phyloP scores from a whole-genome alignment of 2,888 invertebrate species.

The Dryococelus australis region DNA sequence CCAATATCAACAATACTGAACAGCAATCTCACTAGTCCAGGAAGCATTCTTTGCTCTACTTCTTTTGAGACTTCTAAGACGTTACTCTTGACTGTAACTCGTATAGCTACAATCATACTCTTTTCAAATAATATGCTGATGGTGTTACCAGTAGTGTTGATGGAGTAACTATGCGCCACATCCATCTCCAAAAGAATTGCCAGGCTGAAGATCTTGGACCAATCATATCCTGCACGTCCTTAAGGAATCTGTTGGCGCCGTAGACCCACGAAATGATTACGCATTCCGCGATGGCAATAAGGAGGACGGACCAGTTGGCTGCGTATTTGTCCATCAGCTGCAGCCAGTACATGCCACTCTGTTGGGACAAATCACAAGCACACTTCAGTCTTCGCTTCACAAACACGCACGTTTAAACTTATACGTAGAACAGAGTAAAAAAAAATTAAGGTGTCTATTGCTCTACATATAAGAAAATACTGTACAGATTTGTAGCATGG shows the following conservation, averaged over 20 bases:
- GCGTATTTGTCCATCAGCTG: slow-evolving; percentile 82
- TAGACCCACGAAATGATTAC: slow-evolving; percentile 62
- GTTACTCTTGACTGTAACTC: too few species aligned
- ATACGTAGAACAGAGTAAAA: too few species aligned
- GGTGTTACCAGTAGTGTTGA: slow-evolving; percentile 71
- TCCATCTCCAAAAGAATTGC: slow-evolving; percentile 75
- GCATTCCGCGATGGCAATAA: slow-evolving; percentile 73
- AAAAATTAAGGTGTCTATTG: too few species aligned
- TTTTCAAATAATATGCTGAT: too few species aligned
- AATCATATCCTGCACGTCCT: slow-evolving; percentile 59
- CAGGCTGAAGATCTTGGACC: slow-evolving; percentile 67
- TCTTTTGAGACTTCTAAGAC: too few species aligned
- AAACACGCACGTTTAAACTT: too few species aligned
- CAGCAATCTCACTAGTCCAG: too few species aligned
- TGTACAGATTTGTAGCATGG: too few species aligned
- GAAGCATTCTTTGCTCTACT: too few species aligned
- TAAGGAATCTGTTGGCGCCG: slow-evolving; percentile 57
- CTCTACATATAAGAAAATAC: too few species aligned
- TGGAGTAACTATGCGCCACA: slow-evolving; percentile 81
- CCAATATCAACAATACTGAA: too few species aligned
- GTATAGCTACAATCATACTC: too few species aligned
- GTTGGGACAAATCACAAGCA: slow-evolving; percentile 27
- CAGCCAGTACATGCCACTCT: slow-evolving; percentile 83
- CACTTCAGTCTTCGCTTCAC: neutral
- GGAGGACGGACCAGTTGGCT: slow-evolving; percentile 78